Conservation (phyloP, 1,140 invertebrate species). For the silkworm (Bombyx mori) region ASM3026992v2 NC_085120.1:12813001-12813500, state of each 20-base stretch:
- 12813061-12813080: constrained; percentile 86
- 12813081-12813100: constrained; percentile 98
- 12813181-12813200: constrained; percentile 92
- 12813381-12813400: constrained; percentile 95
- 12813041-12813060: constrained; percentile 13
- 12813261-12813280: not conserved
- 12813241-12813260: not conserved
- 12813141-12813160: constrained; percentile 97
- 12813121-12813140: constrained; percentile 96
- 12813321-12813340: constrained; percentile 94
- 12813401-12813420: constrained; percentile 97
- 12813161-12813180: constrained; percentile 94
- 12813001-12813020: too few relatives aligned
- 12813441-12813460: constrained; percentile 96
- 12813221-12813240: not conserved
- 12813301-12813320: constrained; percentile 96
- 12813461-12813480: constrained; percentile 95
- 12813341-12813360: constrained; percentile 99
- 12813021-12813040: not conserved
- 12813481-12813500: constrained; percentile 99
- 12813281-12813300: constrained; percentile 77
- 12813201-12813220: constrained; percentile 92
- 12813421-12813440: constrained; percentile 97
- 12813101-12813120: constrained; percentile 98
- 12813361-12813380: constrained; percentile 98